Evolutionary conservation across 2,113 vertebrate species (phyloP).

Genomic region (Hucho hucho): DNA sequence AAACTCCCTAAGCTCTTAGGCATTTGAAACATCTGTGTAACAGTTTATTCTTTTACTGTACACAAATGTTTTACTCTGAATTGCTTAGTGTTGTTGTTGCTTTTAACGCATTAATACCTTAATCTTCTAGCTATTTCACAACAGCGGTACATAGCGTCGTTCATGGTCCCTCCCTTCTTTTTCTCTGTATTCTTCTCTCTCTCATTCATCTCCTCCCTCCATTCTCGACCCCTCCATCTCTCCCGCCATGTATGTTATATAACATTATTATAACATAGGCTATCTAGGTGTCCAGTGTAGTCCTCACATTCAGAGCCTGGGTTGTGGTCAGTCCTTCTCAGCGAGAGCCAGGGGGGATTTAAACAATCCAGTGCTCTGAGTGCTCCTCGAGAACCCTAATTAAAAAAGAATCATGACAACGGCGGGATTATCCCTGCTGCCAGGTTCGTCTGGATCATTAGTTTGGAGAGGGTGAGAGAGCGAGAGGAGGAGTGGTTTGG

Average conservation of each 20-base stretch:
- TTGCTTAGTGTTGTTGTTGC: too few species aligned
- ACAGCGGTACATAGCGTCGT: too few species aligned
- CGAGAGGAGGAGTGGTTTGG: conserved; percentile 56
- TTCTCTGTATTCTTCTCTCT: not conserved
- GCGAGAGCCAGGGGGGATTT: conserved; percentile 61
- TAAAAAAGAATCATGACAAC: conserved; percentile 73
- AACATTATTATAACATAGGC: too few species aligned
- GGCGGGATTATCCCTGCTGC: conserved; percentile 60
- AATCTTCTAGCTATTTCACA: too few species aligned
- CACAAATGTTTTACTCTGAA: too few species aligned
- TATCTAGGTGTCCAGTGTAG: conserved; percentile 30
- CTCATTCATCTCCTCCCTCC: not conserved
- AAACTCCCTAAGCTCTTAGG: not conserved
- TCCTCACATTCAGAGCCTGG: conserved; percentile 15
- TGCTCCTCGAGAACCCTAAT: conserved; percentile 63
- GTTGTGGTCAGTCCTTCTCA: conserved; percentile 38
- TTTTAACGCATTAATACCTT: too few species aligned
- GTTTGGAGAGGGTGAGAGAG: conserved; percentile 58
- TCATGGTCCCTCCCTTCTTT: not conserved
- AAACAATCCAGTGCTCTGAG: conserved; percentile 62
- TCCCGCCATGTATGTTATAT: not conserved
- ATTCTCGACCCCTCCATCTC: not conserved
- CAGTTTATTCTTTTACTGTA: too few species aligned
- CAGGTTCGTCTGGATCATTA: conserved; percentile 63
- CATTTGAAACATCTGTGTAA: not conserved